Evolutionary conservation across 2,888 invertebrate genomes (phyloP), one percentile per base, ranked within the genome.

Genomic region (Acronicta leporina): DNA sequence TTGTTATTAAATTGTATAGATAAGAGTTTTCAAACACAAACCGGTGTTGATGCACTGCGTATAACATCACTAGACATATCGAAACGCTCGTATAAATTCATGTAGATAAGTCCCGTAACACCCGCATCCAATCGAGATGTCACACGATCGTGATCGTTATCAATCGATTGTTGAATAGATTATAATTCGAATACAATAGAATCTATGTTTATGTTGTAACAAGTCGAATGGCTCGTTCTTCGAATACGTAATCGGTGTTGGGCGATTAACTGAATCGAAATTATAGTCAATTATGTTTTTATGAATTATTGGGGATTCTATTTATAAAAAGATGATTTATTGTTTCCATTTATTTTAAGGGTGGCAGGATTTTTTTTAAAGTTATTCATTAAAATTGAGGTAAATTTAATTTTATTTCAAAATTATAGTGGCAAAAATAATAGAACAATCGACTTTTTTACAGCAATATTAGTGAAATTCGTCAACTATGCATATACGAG

Each of bases 101-200:
- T 74, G 62, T 66, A 65, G 71, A 71, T 68, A 66, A 68, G 62
- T 58, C 66, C 51, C 57, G 77, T 75, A 83, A 81, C 83, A 81
- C 88, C 88, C 88, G 88, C 87, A 89, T 89, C 84, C 83, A 84
- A 86, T 84, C 81, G 78, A 73, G 76, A 75, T 80, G 81, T 77
- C 77, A 80, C 81, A 73, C 75, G 75, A 82, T 77, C 77, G 64
- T 68, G 85, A 86, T 86, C 64, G 78, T 82, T 83, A 87, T 86
- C 87, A 71, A 61, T 63, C 66, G 82, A 80, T 78, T 75, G 77
- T 80, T 70, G 73, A 74, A 75, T 75, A 73, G 78, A 82, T 82
- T 82, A 79, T 69, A 80, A 82, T 83, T 80, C 73, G 72, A 80
- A 79, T 76, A 86, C 87, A 86, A 86, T 86, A 67, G 79, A 73